phyloP scores from a whole-genome alignment of 2,113 vertebrate species.

The Calonectris borealis region DNA sequence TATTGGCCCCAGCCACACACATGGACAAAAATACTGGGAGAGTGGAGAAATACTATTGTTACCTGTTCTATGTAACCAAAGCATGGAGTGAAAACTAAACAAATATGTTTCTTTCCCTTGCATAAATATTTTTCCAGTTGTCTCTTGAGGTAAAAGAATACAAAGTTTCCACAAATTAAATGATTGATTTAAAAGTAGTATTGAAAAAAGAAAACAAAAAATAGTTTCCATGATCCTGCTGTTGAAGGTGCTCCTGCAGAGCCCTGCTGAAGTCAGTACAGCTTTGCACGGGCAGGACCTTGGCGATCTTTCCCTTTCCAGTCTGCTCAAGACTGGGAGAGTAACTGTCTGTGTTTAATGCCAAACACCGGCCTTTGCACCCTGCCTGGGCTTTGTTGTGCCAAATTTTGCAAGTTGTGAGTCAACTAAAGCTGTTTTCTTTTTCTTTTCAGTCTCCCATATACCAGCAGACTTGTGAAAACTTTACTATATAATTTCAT shows the following conservation, averaged over 20 bases:
- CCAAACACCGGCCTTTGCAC: not conserved
- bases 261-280: not conserved
- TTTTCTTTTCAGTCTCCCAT: slow-evolving; percentile 79
- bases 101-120: not conserved
- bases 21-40: not conserved
- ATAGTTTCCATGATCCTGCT: not conserved
- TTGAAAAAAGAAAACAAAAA: not conserved
- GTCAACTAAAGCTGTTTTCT: not conserved
- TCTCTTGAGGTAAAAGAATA: not conserved
- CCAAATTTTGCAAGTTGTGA: not conserved
- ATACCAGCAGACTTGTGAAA: slow-evolving; percentile 97
- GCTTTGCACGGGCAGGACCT: not conserved
- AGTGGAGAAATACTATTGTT: not conserved
- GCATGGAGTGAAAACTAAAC: not conserved
- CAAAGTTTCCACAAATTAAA: not conserved
- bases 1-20: not conserved
- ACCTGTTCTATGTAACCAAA: not conserved
- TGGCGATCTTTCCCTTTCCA: not conserved
- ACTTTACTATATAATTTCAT: slow-evolving; percentile 98
- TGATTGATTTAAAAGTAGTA: not conserved
- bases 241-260: not conserved
- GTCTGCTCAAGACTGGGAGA: not conserved
- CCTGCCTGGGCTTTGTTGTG: not conserved
- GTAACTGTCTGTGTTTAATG: not conserved
- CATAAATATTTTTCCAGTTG: not conserved